phyloP scores from a whole-genome alignment of 2,888 invertebrate species.

The Lepidochitona cinerea region DNA sequence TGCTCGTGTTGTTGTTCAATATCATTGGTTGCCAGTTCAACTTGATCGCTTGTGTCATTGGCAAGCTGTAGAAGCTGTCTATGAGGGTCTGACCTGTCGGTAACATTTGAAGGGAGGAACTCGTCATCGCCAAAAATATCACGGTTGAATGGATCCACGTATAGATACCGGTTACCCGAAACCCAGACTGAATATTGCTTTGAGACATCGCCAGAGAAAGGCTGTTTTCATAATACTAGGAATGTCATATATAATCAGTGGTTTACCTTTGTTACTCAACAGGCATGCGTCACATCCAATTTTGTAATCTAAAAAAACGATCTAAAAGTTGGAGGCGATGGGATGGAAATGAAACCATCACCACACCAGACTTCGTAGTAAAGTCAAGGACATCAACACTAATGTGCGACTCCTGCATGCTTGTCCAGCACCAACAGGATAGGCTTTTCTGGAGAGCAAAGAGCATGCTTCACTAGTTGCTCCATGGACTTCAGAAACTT shows the following conservation, averaged over 20 bases:
- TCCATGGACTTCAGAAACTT: conserved; percentile 47
- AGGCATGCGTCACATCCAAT: conserved; percentile 54
- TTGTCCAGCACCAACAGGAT: conserved; percentile 58
- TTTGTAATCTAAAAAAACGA: conserved; percentile 59
- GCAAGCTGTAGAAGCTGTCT: too few relatives aligned
- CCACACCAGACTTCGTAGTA: conserved; percentile 65
- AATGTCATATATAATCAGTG: conserved; percentile 65
- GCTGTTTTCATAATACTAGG: neutral
- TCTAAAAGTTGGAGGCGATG: conserved; percentile 71
- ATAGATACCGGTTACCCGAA: neutral
- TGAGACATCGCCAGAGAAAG: neutral
- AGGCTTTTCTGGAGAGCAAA: conserved; percentile 43
- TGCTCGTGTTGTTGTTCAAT: too few relatives aligned
- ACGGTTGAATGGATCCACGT: too few relatives aligned
- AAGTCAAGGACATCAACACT: conserved; percentile 45
- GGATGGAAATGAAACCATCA: conserved; percentile 66
- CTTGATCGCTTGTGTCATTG: too few relatives aligned
- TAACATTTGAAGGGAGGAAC: too few relatives aligned
- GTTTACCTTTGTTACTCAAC: conserved; percentile 63
- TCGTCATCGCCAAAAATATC: too few relatives aligned
- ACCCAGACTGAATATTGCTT: neutral
- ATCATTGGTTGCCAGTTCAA: too few relatives aligned
- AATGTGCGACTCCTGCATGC: conserved; percentile 49
- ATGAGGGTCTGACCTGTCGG: too few relatives aligned
- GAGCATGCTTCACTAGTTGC: conserved; percentile 53